phyloP scores from a whole-genome alignment of 2,113 vertebrate species.

The Ciconia stormi region DNA sequence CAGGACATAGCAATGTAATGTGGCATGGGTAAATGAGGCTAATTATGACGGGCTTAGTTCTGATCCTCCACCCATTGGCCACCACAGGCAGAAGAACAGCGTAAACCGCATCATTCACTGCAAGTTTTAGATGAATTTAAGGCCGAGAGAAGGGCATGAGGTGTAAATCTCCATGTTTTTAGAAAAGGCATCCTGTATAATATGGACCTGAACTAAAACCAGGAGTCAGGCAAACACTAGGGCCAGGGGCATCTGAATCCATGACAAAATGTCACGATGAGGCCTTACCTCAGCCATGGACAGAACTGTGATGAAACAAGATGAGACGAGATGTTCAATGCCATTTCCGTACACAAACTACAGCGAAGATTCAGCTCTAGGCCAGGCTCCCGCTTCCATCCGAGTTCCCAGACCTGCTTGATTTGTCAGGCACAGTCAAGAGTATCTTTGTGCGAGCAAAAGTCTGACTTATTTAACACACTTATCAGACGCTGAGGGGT shows the following conservation, averaged over 20 bases:
- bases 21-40: background rate
- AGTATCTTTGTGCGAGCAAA: background rate
- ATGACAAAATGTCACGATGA: fast-evolving
- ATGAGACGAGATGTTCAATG: background rate
- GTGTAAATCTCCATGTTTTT: background rate
- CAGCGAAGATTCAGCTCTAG: background rate
- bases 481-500: background rate
- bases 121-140: background rate
- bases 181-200: background rate
- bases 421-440: background rate
- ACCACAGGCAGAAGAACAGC: background rate
- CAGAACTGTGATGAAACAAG: background rate
- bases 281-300: background rate
- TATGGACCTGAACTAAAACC: fast-evolving
- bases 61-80: background rate
- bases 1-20: background rate
- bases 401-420: background rate
- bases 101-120: fast-evolving
- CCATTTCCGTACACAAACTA: background rate
- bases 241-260: background rate
- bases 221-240: background rate
- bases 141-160: background rate
- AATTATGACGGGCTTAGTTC: background rate
- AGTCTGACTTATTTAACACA: background rate
- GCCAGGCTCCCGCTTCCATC: background rate